Evolutionary conservation across 2,113 vertebrate species (phyloP), one percentile per base, ranked within the genome.

Genomic region (Coptodon rendalli): DNA sequence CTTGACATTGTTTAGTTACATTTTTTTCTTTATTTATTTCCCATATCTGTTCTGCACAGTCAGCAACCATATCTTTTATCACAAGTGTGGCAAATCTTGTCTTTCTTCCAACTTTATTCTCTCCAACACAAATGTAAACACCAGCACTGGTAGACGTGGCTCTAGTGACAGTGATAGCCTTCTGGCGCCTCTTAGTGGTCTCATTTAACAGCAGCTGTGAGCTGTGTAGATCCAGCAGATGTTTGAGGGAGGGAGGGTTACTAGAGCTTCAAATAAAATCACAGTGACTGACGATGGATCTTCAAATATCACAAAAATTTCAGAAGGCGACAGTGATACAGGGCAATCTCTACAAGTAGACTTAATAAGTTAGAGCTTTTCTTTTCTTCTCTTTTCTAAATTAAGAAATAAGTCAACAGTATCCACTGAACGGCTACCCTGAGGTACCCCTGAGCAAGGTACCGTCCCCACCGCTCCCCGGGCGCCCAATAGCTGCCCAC

Each of bases 91-190:
- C 79, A 12, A 3, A 80, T 87, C 79, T 94, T 76, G 80, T 86
- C 63, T 45, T 66, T 0, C 0, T 90, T 57, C 93, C 92, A 91
- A 92, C 6, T 66, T 57, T 3, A 91, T 95, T 97, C 17, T 16
- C 94, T 91, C 95, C 96, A 91, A 6, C 71, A 78, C 95, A 96
- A 50, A 7, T 31, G 84, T 95, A 96, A 87, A 80, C 31, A 38
- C 93, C 95, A 80, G 68, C 76, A 27, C 91, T 82, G 89, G 87
- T 86, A 82, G 86, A 94, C 78, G 92, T 95, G 94, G 94, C 95
- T 91, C 12, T 29, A 43, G 16, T 89, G 71, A 95, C 13, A 2
- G 1, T 84, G 8, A 94, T 7, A 13, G 4, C 83, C 12, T 2
- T 80, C 5, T 91, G 81, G 82, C 81, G 56, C 93, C 89, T 50